Base-by-base conservation (phyloP, 1,140 invertebrate genomes). In the Vanessa atalanta region DNA sequence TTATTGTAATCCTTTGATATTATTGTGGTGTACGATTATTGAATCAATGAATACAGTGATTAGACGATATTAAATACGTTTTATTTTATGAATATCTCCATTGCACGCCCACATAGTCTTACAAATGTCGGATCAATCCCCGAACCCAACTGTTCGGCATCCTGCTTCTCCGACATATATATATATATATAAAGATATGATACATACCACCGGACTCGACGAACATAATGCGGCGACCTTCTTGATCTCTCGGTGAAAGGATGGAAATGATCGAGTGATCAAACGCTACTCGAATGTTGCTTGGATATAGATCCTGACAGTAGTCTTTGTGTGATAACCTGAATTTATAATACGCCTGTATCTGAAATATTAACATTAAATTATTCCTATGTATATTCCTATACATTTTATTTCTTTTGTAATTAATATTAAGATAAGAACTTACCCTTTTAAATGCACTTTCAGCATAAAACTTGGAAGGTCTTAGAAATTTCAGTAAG, bases 401-500 rank as follows among this genome's bases (percentile, higher is more conserved):
- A n/a, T n/a, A n/a, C 9, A 8, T 43, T 43, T 11, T 43, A 43
- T 11, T 43, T 43, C 31, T 37, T 37, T 37, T 37, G 7, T 37
- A 37, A 31, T 47, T 47, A 64, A 48, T 57, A 14, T 55, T 65
- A 51, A 47, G 67, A 57, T 64, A 47, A 65, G 23, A 64, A 81
- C 81, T 66, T 80, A 97, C 96, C 93, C 96, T 91, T 78, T 96
- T 94, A 20, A 94, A 90, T 1, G 97, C 95, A 79, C 96, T 97
- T 70, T 97, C 95, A 3, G 96, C 95, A 79, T 97, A 97, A 86
- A 96, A 97, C 90, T 97, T 97, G 81, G 95, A 95, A 0, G 96
- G 96, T 51, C 97, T 93, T 11, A 97, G 89, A 77, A 97, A 97
- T 72, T 96, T 94, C n/a, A 96, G 93, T 0, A 97, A 88, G 94